Base-by-base conservation (phyloP, 2,888 invertebrate genomes). In the Mesorhabditis sp. region DNA sequence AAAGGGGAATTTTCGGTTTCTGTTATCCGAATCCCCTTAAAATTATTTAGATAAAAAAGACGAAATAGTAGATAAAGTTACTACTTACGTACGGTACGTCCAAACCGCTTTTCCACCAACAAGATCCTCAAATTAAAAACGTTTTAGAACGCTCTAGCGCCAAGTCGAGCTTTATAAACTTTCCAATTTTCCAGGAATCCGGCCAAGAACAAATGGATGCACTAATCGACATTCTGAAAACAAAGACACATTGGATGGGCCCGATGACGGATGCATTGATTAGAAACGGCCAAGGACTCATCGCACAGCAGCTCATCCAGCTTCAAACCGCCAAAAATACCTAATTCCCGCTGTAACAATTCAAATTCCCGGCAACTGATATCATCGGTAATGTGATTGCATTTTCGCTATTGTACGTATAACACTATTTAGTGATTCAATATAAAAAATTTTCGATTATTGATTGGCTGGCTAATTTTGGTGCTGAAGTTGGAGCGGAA, bases 211-310 rank as follows among this genome's bases (percentile, higher is more conserved):
- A 83, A 69, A 67, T 83, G 61, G 81, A 80, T 67, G 81, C 78
- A 43, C 70, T 83, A 10, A 83, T 83, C 67, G 82, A 78, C 61
- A 75, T 83, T 67, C 72, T 83, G 42, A 82, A 81, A 68, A 82
- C 81, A 28, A 83, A 83, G 70, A 82, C 80, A 71, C 79, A 83
- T 67, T 83, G 83, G 83, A 66, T 80, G 5, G 81, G 80, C 45
- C 81, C 82, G 43, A 67, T 83, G 64, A 80, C 81, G 43, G 83
- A 83, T 65, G 80, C 83, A 4, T 70, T 83, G 28, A 83, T 83
- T 50, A 69, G 83, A 67, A 81, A 80, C 67, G 82, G 82, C 43
- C n/a, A 50, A n/a, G 58, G 10, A n/a, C 58, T n/a, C 7, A 50
- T 50, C 58, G 58, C 58, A 13, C 58, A 50, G 58, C 58, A 50